These are phyloP conservation scores for Eciton burchellii DNA, from an alignment of 1,140 invertebrate species.

Conservation along the genomic window DNA sequence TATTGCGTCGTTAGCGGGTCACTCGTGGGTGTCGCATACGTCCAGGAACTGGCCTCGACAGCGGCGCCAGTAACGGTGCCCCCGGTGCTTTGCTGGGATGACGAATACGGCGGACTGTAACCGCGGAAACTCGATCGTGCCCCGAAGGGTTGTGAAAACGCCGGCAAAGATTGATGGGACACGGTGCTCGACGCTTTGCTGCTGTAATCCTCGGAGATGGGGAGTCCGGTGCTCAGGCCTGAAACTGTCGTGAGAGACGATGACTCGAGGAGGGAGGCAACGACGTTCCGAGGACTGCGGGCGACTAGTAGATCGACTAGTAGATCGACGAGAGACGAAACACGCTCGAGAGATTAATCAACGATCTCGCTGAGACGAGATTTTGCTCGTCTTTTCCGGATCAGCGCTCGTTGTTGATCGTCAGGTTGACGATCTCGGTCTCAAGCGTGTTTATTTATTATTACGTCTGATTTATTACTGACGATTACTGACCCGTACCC, in stretches of 20 bases:
- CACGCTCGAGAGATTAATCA: too few species aligned
- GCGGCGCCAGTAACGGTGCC: not conserved
- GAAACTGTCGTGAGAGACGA: not conserved
- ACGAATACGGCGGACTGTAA: constrained; percentile 78
- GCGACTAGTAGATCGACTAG: too few species aligned
- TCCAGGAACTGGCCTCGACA: constrained; percentile 72
- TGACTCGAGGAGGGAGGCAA: not conserved
- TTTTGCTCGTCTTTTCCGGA: too few species aligned
- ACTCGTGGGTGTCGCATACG: constrained; percentile 63
- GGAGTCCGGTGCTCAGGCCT: constrained; percentile 65
- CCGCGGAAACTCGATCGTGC: constrained; percentile 71
- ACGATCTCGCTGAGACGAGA: too few species aligned
- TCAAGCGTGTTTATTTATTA: too few species aligned
- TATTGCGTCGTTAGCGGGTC: constrained; percentile 73
- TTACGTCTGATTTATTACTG: too few species aligned
- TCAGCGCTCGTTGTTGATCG: too few species aligned
- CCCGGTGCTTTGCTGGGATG: constrained; percentile 69
- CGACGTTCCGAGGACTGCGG: too few species aligned
- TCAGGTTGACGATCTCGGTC: too few species aligned
- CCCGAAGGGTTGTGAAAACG: constrained; percentile 80
- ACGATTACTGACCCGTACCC: constrained; percentile 66
- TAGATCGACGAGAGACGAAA: too few species aligned
- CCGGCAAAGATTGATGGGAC: constrained; percentile 78
- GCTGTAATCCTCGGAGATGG: constrained; percentile 78
- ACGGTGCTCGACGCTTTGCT: constrained; percentile 75